Evolutionary conservation across 2,888 invertebrate species (phyloP).

Genomic region (Hermodice carunculata): DNA sequence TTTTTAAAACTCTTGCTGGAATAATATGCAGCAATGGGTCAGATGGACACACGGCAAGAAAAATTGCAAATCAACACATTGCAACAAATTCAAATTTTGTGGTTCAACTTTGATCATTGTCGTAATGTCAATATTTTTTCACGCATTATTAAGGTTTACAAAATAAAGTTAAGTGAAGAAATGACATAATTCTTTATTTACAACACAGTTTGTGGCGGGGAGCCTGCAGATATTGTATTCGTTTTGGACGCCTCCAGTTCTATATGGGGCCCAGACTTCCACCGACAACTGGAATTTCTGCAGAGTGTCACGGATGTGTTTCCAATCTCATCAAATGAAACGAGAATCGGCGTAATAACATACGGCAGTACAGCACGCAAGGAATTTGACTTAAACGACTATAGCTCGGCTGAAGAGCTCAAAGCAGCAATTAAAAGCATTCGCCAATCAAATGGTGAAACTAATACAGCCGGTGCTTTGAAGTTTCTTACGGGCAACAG

Average conservation of each 20-base stretch:
- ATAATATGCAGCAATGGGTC: too few relatives aligned
- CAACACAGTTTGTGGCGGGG: constrained; percentile 18
- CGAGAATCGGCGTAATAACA: constrained; percentile 15
- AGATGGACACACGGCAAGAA: too few relatives aligned
- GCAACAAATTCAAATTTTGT: too few relatives aligned
- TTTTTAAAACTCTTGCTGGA: too few relatives aligned
- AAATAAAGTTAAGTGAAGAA: too few relatives aligned
- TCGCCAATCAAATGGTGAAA: constrained; percentile 26
- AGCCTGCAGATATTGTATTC: constrained; percentile 19
- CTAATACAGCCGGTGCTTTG: constrained; percentile 34
- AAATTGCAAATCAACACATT: too few relatives aligned
- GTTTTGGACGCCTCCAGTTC: constrained; percentile 13
- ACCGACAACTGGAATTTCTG: constrained; percentile 10
- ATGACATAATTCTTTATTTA: too few relatives aligned
- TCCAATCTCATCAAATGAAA: constrained; percentile 1
- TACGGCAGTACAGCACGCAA: constrained; percentile 1
- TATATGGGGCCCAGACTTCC: constrained; percentile 20
- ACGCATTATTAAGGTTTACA: too few relatives aligned
- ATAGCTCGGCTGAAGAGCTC: not conserved
- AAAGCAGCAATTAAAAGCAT: not conserved
- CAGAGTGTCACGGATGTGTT: constrained; percentile 12
- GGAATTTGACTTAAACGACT: constrained; percentile 4
- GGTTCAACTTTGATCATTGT: too few relatives aligned
- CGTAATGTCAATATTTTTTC: too few relatives aligned
- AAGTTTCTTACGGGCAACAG: constrained; percentile 36